Evolutionary conservation across 2,888 invertebrate species (phyloP), one percentile per base, ranked within the genome.

Genomic region (Plebejus anna): DNA sequence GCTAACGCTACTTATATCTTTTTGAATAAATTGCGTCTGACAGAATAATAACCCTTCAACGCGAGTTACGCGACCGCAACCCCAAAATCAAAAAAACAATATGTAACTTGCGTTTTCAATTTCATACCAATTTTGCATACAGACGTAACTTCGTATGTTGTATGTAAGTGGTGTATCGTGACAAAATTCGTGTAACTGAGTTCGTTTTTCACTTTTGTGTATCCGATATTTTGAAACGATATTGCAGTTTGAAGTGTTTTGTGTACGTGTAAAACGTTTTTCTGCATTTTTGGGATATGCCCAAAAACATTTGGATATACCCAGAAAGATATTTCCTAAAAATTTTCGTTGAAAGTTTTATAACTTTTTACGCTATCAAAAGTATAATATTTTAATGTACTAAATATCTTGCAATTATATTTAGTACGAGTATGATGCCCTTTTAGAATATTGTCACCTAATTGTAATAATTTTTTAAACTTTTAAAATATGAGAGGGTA

Each of bases 101-200:
- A 94, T 92, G 92, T 91, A 92, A 91, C 91, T 94, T 94, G 93
- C 93, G 92, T 91, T 94, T 94, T 94, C 94, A 94, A 94, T 94
- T 94, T 90, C 91, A 88, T 87, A 89, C 91, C 94, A 93, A 94
- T 92, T 94, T 94, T 94, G 91, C 93, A 92, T 94, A 92, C 84
- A 87, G 89, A 92, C 92, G 91, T 92, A 92, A 89, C 84, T 81
- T 82, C 81, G 84, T 86, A 91, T 91, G 89, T 86, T 22, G 61
- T 87, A 84, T 83, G 82, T 82, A 91, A 89, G 88, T 89, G 87
- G 78, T 80, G 83, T 81, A 85, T 90, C 90, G 90, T 91, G 87
- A 86, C 84, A 87, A 89, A 82, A 81, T 83, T 28, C 11, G 61
- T 28, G 61, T 28, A 2, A 28, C 82, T 81, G 80, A 79, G 77